Evolutionary conservation across 2,888 invertebrate species (phyloP).

Genomic region (Ryuthela nishihirai): DNA sequence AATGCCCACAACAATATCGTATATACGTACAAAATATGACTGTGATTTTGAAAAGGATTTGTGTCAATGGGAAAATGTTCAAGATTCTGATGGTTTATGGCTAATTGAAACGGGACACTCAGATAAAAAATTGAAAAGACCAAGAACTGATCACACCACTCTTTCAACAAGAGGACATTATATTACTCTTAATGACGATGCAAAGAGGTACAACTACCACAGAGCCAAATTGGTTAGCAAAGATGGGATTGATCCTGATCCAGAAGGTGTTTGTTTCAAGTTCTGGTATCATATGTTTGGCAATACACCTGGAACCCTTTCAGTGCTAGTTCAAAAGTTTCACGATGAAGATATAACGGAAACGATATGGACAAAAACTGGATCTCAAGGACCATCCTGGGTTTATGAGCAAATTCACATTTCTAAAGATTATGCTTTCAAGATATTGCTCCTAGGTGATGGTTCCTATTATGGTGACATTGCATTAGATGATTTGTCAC

Average conservation of each 20-base stretch:
- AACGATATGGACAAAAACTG: conserved; percentile 12
- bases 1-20: conserved; percentile 13
- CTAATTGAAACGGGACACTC: conserved; percentile 17
- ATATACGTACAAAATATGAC: conserved; percentile 20
- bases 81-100: conserved; percentile 4
- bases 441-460: conserved; percentile 21
- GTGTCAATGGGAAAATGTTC: conserved; percentile 25
- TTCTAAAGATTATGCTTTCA: conserved; percentile 10
- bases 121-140: conserved; percentile 15
- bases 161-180: conserved; percentile 31
- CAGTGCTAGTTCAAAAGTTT: conserved; percentile 11
- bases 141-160: conserved; percentile 33
- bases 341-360: conserved; percentile 19
- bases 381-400: conserved; percentile 37
- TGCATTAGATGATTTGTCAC: conserved; percentile 32
- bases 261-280: conserved; percentile 30
- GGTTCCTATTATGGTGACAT: conserved; percentile 24
- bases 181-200: conserved; percentile 5
- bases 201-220: not conserved
- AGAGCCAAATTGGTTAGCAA: conserved; percentile 3
- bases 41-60: conserved; percentile 35
- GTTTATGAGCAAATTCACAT: conserved; percentile 30
- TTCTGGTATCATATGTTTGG: conserved; percentile 41
- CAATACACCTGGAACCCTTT: conserved; percentile 17
- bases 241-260: conserved; percentile 10